A percentile compares a stretch with the other conserved stretches of the same genome.
phyloP scores from a whole-genome alignment of 2,888 invertebrate genomes.

The Seira ritae region DNA sequence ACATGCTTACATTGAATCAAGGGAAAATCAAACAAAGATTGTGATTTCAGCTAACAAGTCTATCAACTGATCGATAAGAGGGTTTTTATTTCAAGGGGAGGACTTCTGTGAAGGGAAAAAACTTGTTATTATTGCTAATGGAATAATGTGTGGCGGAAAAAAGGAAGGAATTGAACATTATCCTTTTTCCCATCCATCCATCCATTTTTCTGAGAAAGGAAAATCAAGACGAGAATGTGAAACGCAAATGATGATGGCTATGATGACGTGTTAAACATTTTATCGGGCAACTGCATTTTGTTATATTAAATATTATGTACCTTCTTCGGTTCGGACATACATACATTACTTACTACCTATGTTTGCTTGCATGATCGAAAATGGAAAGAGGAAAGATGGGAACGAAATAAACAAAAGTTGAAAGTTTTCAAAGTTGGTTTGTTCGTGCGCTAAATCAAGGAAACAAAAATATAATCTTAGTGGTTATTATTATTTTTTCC shows the following conservation, averaged over 20 bases:
- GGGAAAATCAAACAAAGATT: too few relatives aligned
- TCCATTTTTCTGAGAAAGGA: neutral
- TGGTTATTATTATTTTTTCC: neutral
- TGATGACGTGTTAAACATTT: slow-evolving; percentile 11
- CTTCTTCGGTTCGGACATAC: neutral
- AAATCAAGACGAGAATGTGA: neutral
- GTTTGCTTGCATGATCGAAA: too few relatives aligned
- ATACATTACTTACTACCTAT: too few relatives aligned
- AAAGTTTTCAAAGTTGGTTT: neutral
- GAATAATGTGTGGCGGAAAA: neutral
- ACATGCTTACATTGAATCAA: too few relatives aligned
- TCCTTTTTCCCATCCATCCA: neutral
- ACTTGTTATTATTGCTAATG: slow-evolving; percentile 11
- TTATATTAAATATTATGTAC: neutral
- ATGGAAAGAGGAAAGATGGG: neutral
- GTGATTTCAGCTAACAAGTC: slow-evolving; percentile 1
- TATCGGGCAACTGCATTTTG: neutral
- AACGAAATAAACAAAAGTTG: neutral
- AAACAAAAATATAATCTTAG: neutral
- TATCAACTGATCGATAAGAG: neutral
- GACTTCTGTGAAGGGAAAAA: neutral
- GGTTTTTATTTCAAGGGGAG: neutral
- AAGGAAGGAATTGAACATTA: neutral
- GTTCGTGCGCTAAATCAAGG: neutral
- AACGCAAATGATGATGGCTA: slow-evolving; percentile 1